Conservation (phyloP, 2,888 invertebrate species). For the Trichacis sp. region DNA sequence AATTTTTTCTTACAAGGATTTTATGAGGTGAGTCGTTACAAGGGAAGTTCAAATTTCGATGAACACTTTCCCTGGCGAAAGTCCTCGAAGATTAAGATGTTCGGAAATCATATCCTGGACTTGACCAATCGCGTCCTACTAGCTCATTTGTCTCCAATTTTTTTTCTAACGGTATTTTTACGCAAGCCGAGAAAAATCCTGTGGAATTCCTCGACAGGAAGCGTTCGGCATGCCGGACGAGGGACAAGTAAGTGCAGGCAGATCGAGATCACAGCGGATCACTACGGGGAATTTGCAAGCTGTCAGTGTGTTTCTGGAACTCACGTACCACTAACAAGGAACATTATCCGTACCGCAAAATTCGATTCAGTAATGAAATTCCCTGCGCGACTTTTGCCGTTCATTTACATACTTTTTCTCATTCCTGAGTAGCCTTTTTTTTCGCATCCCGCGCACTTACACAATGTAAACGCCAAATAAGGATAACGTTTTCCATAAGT, state of each 20-base stretch:
- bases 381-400: neutral
- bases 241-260: slow-evolving; percentile 38
- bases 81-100: neutral
- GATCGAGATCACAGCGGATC: slow-evolving; percentile 34
- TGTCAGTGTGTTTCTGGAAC: slow-evolving; percentile 63
- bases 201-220: slow-evolving; percentile 48
- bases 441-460: too few species aligned
- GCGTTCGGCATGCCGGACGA: slow-evolving; percentile 44
- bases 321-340: slow-evolving; percentile 52
- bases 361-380: slow-evolving; percentile 1
- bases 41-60: too few species aligned
- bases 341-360: neutral
- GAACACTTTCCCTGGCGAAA: too few species aligned
- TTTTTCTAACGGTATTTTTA: slow-evolving; percentile 26
- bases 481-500: too few species aligned
- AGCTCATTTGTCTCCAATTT: slow-evolving; percentile 14
- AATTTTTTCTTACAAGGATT: too few species aligned
- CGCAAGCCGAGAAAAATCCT: slow-evolving; percentile 32
- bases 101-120: neutral
- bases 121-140: slow-evolving; percentile 9
- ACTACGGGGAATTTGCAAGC: slow-evolving; percentile 51
- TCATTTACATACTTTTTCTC: too few species aligned
- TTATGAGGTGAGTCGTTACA: too few species aligned
- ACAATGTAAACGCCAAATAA: too few species aligned
- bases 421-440: too few species aligned